Evolutionary conservation across 2,113 vertebrate genomes (phyloP).

Genomic region (Gopherus flavomarginatus): DNA sequence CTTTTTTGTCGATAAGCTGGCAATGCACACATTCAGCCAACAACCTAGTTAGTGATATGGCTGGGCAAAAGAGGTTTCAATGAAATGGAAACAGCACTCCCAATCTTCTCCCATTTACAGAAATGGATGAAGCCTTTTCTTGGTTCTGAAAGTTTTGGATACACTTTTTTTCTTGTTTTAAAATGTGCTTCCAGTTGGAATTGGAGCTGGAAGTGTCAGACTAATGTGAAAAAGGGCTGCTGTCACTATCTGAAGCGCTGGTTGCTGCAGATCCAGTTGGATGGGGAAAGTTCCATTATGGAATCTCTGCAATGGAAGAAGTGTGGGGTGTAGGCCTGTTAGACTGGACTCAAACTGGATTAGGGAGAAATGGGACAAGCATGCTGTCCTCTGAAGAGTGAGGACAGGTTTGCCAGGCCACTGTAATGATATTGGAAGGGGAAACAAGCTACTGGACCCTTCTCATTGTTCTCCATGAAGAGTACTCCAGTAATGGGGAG

Average conservation of each 20-base stretch:
- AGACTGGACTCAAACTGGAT: too few species aligned
- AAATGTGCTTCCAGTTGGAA: background rate
- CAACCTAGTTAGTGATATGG: background rate
- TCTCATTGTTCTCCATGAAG: too few species aligned
- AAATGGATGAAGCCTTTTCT: background rate
- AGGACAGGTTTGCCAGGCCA: too few species aligned
- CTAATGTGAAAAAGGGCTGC: background rate
- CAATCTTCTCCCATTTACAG: background rate
- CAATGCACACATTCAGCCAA: background rate
- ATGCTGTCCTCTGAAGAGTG: too few species aligned
- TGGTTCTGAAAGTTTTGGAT: background rate
- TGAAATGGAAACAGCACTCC: background rate
- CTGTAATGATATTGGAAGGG: too few species aligned
- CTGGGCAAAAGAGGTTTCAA: background rate
- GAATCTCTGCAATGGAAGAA: too few species aligned
- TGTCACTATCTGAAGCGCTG: background rate
- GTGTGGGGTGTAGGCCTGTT: too few species aligned
- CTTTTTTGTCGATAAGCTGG: background rate
- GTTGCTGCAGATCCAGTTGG: too few species aligned
- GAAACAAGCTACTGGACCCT: too few species aligned
- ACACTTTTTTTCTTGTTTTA: background rate
- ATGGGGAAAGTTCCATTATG: too few species aligned
- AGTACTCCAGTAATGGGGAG: too few species aligned
- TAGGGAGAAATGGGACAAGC: too few species aligned
- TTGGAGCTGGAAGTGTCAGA: background rate